Base-by-base conservation (phyloP, 1,140 invertebrate species). In the Atta texana region DNA sequence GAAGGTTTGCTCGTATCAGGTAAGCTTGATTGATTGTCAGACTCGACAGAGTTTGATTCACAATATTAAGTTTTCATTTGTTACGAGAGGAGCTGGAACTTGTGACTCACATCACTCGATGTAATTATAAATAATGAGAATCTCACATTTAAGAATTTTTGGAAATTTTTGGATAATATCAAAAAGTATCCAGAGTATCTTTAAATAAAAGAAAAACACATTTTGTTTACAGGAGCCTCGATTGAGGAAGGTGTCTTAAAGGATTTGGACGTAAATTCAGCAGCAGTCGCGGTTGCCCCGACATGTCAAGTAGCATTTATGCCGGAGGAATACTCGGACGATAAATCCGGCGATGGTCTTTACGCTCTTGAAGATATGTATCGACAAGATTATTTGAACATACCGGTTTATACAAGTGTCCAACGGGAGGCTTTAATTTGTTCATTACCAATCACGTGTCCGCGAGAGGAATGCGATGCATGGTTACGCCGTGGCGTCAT, bases 1-100 rank as follows among this genome's bases (percentile, higher is more conserved):
- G 92, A 94, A 69, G 95, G 94, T 16, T 91, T 95, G n/a, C 88
- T 95, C 12, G 85, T 95, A 63, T 93, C 94, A 75, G 94, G 94
- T 94, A 71, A 31, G n/a, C 18, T 18, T 64, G 14, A 21, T 6
- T 63, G 24, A 63, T 53, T 69, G 7, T 53, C 16, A 57, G 6
- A 34, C 7, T 34, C 16, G 24, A 64, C 61, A n/a, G 14, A 78
- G 28, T 66, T 64, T 6, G 5, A 12, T 63, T 63, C 8, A 21
- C 6, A 8, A 0, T 59, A 16, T 10, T 7, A 2, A 76, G 4
- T 61, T 18, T 61, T 12, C 55, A 76, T 28, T 39, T n/a, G 59
- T 31, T n/a, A 6, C 16, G 2, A 28, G 24, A 68, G 2, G 0
- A 49, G 14, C 2, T 69, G 21, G 10, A 69, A 28, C 7, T 71